Percentiles rank a stretch among this genome's conserved stretches.
These are phyloP conservation scores for Leptothorax acervorum DNA, from an alignment of 2,888 invertebrate species.

Conservation along the genomic window DNA sequence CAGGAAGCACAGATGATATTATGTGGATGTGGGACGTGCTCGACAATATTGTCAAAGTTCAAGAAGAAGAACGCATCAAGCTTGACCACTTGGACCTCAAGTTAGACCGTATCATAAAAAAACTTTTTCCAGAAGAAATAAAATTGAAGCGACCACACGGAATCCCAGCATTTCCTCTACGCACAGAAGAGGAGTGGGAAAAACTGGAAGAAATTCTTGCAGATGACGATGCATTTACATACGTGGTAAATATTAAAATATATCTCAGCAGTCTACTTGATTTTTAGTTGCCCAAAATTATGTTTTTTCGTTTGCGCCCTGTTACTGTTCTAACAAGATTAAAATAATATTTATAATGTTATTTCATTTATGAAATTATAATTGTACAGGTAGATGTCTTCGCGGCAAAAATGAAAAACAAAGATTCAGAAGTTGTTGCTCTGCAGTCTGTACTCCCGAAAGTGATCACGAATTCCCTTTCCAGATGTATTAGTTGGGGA, in stretches of 20 bases:
- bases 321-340: background rate
- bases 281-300: constrained; percentile 16
- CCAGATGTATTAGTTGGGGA: no score
- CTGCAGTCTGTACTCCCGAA: no score
- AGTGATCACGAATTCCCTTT: no score
- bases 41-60: constrained; percentile 2
- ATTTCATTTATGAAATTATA: no score
- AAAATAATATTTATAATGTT: background rate
- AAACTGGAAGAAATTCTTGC: background rate
- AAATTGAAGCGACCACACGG: no score
- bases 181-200: background rate
- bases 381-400: no score
- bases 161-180: constrained; percentile 16
- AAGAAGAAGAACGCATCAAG: background rate
- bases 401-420: no score
- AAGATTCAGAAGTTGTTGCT: no score
- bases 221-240: background rate
- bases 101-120: constrained; percentile 2
- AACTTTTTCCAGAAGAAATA: background rate
- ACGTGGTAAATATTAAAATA: constrained; percentile 12
- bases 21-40: background rate
- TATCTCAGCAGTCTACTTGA: background rate
- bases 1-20: background rate
- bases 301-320: background rate
- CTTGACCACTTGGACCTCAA: constrained; percentile 3